Percentiles rank a stretch among this genome's conserved stretches.
Conservation (phyloP, 2,797 vertebrate genomes). For the Serranus cabrilla region DNA sequence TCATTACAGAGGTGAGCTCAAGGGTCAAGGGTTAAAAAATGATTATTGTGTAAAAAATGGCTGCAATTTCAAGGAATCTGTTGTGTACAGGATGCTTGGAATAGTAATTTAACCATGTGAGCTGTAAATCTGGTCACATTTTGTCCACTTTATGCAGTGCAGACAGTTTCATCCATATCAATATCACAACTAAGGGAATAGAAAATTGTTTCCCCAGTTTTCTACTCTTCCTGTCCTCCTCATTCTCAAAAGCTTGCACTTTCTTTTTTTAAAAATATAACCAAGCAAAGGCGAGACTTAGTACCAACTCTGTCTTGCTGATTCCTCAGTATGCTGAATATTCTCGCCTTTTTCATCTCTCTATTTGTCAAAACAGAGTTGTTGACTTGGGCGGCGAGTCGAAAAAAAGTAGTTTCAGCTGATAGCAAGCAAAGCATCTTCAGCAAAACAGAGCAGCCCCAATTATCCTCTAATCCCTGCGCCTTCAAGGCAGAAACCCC, state of each 20-base stretch:
- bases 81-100: neutral
- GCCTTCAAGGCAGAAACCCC: slow-evolving; percentile 28
- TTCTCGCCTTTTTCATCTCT: slow-evolving; percentile 44
- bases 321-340: slow-evolving; percentile 50
- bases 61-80: neutral
- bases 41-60: neutral
- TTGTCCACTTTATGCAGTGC: slow-evolving; percentile 15
- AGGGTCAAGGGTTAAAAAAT: neutral
- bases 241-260: slow-evolving; percentile 39
- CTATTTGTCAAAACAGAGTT: slow-evolving; percentile 49
- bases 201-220: neutral
- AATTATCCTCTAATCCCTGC: slow-evolving; percentile 58
- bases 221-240: neutral
- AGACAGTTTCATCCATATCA: slow-evolving; percentile 21
- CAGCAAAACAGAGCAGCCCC: slow-evolving; percentile 46
- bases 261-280: slow-evolving; percentile 35
- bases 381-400: slow-evolving; percentile 48
- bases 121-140: slow-evolving; percentile 5
- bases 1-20: neutral
- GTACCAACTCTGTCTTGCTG: slow-evolving; percentile 38
- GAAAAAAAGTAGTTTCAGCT: slow-evolving; percentile 38
- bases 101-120: slow-evolving; percentile 2
- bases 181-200: slow-evolving; percentile 4
- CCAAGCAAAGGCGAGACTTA: slow-evolving; percentile 22
- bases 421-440: slow-evolving; percentile 61